A percentile compares a stretch with the other conserved stretches of the same genome.
phyloP scores from a whole-genome alignment of 2,797 vertebrate genomes.

The Valencia hispanica region DNA sequence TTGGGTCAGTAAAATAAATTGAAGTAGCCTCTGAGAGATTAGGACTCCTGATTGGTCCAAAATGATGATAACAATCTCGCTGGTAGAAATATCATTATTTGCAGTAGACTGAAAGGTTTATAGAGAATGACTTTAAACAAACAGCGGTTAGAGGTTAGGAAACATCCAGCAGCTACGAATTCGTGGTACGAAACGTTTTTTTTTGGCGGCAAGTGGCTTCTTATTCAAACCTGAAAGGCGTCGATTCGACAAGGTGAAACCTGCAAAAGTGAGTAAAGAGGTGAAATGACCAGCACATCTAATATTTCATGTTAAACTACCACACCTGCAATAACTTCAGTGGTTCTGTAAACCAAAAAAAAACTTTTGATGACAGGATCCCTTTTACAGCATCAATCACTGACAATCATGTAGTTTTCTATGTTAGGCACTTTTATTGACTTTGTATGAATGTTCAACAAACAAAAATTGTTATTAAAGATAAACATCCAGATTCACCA shows the following conservation, averaged over 20 bases:
- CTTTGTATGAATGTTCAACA: conserved; percentile 71
- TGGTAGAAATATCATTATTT: not conserved
- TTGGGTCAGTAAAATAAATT: not conserved
- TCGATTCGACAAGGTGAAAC: not conserved
- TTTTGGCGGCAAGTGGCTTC: not conserved
- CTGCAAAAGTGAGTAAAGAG: not conserved
- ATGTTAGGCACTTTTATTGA: conserved; percentile 86
- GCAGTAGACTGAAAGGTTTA: not conserved
- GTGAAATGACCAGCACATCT: not conserved
- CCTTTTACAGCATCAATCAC: conserved; percentile 16
- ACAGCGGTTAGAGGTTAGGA: not conserved
- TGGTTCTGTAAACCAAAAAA: not conserved
- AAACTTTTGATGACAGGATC: no score
- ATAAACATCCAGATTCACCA: conserved; percentile 56
- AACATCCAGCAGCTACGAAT: not conserved
- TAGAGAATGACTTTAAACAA: not conserved
- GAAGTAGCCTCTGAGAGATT: not conserved
- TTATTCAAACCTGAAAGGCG: not conserved
- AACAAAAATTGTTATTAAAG: conserved; percentile 69
- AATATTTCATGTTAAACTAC: not conserved
- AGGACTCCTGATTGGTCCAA: not conserved
- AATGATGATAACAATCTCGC: not conserved
- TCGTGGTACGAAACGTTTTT: no score
- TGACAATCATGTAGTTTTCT: conserved; percentile 63
- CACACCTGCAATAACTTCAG: not conserved